Conservation (phyloP, 2,797 vertebrate species). For the Labeo calbasu region DNA sequence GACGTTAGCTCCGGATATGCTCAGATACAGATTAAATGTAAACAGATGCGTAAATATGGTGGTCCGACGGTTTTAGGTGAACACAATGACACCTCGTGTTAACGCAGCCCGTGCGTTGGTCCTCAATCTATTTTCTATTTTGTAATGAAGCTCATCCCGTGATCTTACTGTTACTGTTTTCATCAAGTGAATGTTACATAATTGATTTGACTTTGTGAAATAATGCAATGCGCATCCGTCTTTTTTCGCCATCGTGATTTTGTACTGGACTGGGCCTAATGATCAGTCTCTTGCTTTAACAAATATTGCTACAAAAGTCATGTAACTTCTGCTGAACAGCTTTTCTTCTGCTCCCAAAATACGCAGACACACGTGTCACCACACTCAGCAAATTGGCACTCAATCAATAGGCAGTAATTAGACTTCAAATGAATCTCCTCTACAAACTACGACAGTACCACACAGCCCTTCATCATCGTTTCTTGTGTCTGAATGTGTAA, state of each 20-base stretch:
- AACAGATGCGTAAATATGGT: constrained; percentile 23
- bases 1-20: constrained; percentile 45
- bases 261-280: constrained; percentile 27
- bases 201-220: not conserved
- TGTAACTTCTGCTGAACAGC: constrained; percentile 24
- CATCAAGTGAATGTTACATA: not conserved
- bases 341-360: constrained; percentile 66
- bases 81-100: constrained; percentile 27
- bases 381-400: constrained; percentile 62
- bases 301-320: constrained; percentile 82
- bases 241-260: not conserved
- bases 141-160: constrained; percentile 5
- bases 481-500: constrained; percentile 55
- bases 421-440: constrained; percentile 71
- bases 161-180: constrained; percentile 13
- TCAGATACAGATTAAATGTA: constrained; percentile 39
- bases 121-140: constrained; percentile 6
- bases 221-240: constrained; percentile 17
- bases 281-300: constrained; percentile 63
- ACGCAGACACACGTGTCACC: constrained; percentile 77
- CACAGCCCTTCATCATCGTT: constrained; percentile 59
- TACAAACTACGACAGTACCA: constrained; percentile 55
- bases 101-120: not conserved
- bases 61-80: not conserved
- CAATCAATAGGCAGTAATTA: constrained; percentile 74